Conservation (phyloP, 1,140 invertebrate genomes). For the Drosophila micromelanica region DNA sequence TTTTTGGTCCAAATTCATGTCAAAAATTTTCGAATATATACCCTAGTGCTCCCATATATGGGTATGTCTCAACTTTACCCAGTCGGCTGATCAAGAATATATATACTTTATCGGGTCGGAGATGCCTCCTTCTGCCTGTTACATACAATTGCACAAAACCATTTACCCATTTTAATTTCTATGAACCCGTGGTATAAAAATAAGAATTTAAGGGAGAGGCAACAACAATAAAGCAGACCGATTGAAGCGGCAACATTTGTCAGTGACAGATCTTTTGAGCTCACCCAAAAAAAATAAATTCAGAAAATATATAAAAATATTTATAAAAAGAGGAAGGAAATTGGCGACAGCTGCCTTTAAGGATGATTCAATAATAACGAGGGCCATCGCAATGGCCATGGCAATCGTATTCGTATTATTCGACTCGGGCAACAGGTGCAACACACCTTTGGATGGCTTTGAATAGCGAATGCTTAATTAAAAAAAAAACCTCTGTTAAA, state of each 20-base stretch:
- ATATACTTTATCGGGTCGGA: too few relatives aligned
- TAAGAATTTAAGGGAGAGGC: background rate
- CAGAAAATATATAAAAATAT: background rate
- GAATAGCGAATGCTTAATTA: background rate
- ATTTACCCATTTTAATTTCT: too few relatives aligned
- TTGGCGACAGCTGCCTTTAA: conserved; percentile 58
- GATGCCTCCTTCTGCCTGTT: too few relatives aligned
- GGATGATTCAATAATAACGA: conserved; percentile 66
- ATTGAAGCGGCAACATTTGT: conserved; percentile 62
- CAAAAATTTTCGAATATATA: too few relatives aligned
- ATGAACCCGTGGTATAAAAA: conserved; percentile 9
- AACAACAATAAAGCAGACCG: conserved; percentile 31
- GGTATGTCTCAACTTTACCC: too few relatives aligned
- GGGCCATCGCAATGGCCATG: conserved; percentile 50
- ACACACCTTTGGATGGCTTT: conserved; percentile 3
- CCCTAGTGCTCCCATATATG: too few relatives aligned
- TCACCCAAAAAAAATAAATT: conserved; percentile 1
- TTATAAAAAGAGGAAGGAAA: conserved; percentile 38
- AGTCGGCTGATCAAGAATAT: too few relatives aligned
- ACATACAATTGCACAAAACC: too few relatives aligned
- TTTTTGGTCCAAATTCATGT: too few relatives aligned
- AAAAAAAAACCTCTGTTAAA: background rate
- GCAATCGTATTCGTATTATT: conserved; percentile 65
- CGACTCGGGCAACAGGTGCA: conserved; percentile 39
- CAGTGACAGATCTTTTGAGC: conserved; percentile 23